Conservation (phyloP, 2,113 vertebrate species). For the Sphyrna mokarran region DNA sequence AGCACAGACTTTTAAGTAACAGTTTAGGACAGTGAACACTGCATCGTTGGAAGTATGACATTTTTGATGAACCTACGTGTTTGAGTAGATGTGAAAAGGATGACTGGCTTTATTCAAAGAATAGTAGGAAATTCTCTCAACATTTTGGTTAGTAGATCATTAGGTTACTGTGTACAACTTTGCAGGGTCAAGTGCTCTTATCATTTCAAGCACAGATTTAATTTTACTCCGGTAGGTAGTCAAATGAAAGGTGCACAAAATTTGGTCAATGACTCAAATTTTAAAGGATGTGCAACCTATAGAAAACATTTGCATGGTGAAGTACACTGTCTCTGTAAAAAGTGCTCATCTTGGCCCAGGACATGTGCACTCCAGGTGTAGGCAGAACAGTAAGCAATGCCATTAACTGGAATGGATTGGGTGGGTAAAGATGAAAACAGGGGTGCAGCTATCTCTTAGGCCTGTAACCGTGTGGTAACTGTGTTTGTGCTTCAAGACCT, state of each 20-base stretch:
- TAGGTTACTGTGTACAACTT: no score
- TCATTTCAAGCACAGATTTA: no score
- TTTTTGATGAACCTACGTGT: background rate
- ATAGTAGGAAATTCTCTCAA: no score
- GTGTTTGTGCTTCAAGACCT: background rate
- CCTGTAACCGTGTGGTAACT: background rate
- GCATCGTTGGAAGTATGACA: background rate
- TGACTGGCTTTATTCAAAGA: no score
- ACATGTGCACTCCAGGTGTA: background rate
- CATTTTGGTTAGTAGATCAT: no score
- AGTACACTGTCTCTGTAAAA: background rate
- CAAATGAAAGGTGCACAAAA: background rate
- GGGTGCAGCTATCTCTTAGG: background rate
- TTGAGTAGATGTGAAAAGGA: background rate
- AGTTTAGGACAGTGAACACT: no score
- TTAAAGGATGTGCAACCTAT: background rate
- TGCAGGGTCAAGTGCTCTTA: no score
- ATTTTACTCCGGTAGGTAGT: no score
- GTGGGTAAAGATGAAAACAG: background rate
- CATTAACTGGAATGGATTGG: background rate
- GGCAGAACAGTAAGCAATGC: background rate
- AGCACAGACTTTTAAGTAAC: no score
- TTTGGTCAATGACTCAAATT: background rate
- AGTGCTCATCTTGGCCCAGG: background rate
- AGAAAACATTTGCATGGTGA: background rate